phyloP scores from a whole-genome alignment of 2,888 invertebrate species.

The Epinotia bilunana region DNA sequence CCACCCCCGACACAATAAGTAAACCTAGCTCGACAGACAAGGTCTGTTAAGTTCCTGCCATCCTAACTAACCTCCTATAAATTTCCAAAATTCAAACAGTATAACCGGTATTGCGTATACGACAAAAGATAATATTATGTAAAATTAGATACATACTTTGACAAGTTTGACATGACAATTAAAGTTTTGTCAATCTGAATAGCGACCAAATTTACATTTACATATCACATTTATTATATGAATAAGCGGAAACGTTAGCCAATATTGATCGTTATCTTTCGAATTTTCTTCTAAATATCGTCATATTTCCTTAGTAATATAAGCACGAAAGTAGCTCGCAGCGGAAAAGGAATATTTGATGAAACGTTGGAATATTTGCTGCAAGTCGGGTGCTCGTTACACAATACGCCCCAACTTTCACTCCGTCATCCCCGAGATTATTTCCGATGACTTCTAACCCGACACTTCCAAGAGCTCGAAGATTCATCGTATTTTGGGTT shows the following conservation, averaged over 20 bases:
- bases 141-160: no score
- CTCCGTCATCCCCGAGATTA: slow-evolving; percentile 10
- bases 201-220: no score
- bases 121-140: no score
- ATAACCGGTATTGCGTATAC: no score
- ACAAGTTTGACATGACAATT: no score
- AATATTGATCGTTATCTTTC: not conserved
- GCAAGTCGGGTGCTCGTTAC: slow-evolving; percentile 11
- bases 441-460: slow-evolving; percentile 12
- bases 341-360: slow-evolving; percentile 22
- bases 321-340: not conserved
- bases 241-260: not conserved
- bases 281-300: not conserved
- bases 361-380: slow-evolving; percentile 22
- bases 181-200: no score
- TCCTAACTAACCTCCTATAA: no score
- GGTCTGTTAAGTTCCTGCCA: no score
- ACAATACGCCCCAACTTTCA: slow-evolving; percentile 10
- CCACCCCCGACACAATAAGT: no score
- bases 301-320: not conserved
- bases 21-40: no score
- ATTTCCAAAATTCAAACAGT: no score
- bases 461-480: not conserved
- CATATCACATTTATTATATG: no score
- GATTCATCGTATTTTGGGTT: not conserved